These are phyloP conservation scores for Lagorchestes hirsutus DNA, from an alignment of 2,797 vertebrate genomes.

Conservation along the genomic window DNA sequence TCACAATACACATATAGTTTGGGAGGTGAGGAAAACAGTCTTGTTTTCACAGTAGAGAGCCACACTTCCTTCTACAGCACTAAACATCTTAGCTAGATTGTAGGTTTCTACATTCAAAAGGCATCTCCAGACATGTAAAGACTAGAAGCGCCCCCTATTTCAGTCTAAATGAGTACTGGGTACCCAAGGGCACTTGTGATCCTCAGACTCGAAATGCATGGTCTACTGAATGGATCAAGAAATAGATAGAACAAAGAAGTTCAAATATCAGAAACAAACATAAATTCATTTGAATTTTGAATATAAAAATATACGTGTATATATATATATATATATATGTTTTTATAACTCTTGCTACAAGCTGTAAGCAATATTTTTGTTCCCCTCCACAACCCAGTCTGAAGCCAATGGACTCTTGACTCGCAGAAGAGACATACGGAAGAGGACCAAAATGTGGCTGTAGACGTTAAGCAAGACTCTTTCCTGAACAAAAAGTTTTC, in stretches of 20 bases:
- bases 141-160: slow-evolving; percentile 33
- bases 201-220: slow-evolving; percentile 55
- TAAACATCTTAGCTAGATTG: slow-evolving; percentile 50
- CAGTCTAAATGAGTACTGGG: slow-evolving; percentile 51
- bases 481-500: slow-evolving; percentile 55
- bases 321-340: not conserved
- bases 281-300: slow-evolving; percentile 59
- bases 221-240: slow-evolving; percentile 60
- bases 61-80: slow-evolving; percentile 26
- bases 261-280: slow-evolving; percentile 63
- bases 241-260: slow-evolving; percentile 36
- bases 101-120: slow-evolving; percentile 66
- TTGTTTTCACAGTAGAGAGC: slow-evolving; percentile 53
- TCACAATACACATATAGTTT: not conserved
- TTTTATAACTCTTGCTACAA: slow-evolving; percentile 18
- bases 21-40: slow-evolving; percentile 49
- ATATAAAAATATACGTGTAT: not conserved
- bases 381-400: slow-evolving; percentile 20
- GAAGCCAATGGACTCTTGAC: slow-evolving; percentile 40
- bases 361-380: slow-evolving; percentile 57
- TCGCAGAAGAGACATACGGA: slow-evolving; percentile 29
- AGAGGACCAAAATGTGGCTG: slow-evolving; percentile 54
- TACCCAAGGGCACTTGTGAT: slow-evolving; percentile 45
- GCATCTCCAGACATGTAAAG: slow-evolving; percentile 68
- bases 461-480: slow-evolving; percentile 38